Conservation (phyloP, 2,113 vertebrate genomes). For the Salvelinus sp. region DNA sequence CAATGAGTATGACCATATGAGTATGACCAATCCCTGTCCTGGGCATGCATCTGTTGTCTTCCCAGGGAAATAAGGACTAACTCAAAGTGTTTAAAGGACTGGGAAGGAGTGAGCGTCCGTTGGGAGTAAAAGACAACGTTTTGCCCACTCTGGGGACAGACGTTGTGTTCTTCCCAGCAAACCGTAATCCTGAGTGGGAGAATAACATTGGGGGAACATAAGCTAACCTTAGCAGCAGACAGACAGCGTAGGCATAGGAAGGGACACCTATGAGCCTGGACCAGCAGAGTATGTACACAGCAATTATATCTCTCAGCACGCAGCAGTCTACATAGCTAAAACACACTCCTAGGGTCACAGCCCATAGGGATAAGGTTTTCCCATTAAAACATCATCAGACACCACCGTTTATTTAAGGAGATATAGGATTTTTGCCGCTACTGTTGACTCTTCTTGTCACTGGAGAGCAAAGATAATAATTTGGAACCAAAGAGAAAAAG, state of each 20-base stretch:
- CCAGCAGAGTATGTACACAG: conserved; percentile 51
- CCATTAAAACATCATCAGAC: conserved; percentile 70
- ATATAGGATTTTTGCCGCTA: conserved; percentile 53
- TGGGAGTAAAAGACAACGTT: neutral
- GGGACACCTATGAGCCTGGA: conserved; percentile 29
- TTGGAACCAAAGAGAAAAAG: conserved; percentile 44
- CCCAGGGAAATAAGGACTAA: conserved; percentile 34
- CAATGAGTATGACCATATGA: too few relatives aligned
- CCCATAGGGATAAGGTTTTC: conserved; percentile 58
- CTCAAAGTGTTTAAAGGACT: neutral
- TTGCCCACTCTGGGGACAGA: conserved; percentile 11
- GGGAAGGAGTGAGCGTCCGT: conserved; percentile 10
- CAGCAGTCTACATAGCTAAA: conserved; percentile 22
- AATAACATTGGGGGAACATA: conserved; percentile 40
- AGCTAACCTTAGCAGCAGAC: conserved; percentile 37
- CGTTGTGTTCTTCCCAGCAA: conserved; percentile 65
- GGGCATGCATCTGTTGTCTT: conserved; percentile 18
- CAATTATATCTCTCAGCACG: conserved; percentile 48
- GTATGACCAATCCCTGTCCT: conserved; percentile 17
- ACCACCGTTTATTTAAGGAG: conserved; percentile 67
- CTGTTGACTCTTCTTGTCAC: conserved; percentile 60
- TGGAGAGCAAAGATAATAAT: conserved; percentile 54
- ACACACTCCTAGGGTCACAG: conserved; percentile 45
- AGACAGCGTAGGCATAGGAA: conserved; percentile 20
- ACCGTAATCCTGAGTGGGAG: conserved; percentile 60